These are phyloP conservation scores for Spodoptera frugiperda DNA, from an alignment of 1,140 invertebrate genomes.

Conservation along the genomic window DNA sequence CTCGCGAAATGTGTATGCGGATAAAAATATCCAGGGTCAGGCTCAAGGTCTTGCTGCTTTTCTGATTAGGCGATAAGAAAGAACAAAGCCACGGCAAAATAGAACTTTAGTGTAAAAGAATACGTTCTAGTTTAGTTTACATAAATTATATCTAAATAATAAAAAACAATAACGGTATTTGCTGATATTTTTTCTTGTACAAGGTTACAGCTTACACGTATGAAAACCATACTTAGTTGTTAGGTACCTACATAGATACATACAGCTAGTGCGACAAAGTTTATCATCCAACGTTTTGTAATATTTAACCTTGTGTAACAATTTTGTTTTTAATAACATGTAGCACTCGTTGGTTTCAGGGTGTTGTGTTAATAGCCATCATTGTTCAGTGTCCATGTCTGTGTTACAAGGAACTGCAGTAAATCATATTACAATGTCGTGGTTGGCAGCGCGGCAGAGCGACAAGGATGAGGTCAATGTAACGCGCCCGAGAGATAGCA, in stretches of 20 bases:
- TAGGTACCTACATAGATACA: conserved; percentile 16
- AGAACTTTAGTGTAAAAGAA: conserved; percentile 54
- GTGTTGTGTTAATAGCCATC: background rate
- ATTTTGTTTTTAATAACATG: conserved; percentile 2
- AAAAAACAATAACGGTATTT: conserved; percentile 79
- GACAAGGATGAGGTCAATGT: conserved; percentile 38
- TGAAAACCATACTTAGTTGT: background rate
- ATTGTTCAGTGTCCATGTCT: conserved; percentile 4
- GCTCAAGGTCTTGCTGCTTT: conserved; percentile 80
- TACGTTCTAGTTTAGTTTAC: conserved; percentile 61
- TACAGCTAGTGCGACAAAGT: conserved; percentile 10
- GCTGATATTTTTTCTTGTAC: conserved; percentile 75
- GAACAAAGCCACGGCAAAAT: conserved; percentile 57
- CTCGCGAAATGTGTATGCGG: conserved; percentile 79
- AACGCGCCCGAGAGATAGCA: conserved; percentile 15
- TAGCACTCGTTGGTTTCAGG: background rate
- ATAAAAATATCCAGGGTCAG: conserved; percentile 84
- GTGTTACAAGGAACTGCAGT: conserved; percentile 30
- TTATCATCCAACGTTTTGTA: background rate
- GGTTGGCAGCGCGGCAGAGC: conserved; percentile 31
- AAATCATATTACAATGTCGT: conserved; percentile 34
- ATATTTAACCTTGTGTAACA: background rate
- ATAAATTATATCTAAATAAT: conserved; percentile 51
- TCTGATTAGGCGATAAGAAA: conserved; percentile 84
- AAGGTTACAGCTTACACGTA: conserved; percentile 68